Base-by-base conservation (phyloP, 2,113 vertebrate species). In the Scatophagus argus region DNA sequence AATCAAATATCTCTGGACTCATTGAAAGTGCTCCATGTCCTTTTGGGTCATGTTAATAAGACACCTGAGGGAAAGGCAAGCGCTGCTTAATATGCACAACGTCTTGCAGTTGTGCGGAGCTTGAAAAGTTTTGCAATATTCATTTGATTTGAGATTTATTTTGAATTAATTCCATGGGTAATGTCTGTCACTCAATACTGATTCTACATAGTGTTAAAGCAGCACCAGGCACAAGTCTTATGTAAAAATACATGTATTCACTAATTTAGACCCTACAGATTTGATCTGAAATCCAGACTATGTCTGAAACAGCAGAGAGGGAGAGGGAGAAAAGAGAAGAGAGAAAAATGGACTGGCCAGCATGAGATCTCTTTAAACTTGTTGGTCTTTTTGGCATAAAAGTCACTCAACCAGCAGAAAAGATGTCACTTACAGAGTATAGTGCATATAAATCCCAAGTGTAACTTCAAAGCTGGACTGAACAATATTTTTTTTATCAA, bases 131-230 rank as follows among this genome's bases (percentile, higher is more conserved):
- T 23, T 62, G 25, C 46, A 76, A 65, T 71, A 77, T 84, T 82
- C 2, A 84, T 86, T 66, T 77, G 67, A 27, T 47, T 49, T 31
- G 64, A 77, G 83, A 66, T 41, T 54, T 71, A 36, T 59, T 82
- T 67, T 43, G 23, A 78, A 55, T 41, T 38, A 8, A 41, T 66
- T 61, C 10, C 38, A 23, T 0, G n/a, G 54, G 16, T 59, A 23
- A 25, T 5, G 63, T 47, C 19, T 70, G 68, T 69, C 56, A 7
- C 47, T 80, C 16, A 54, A 1, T 21, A 19, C 31, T 41, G 17
- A 67, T 38, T 63, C 36, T 29, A n/a, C 51, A 25, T 1, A 14
- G 29, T 43, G 55, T 56, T 71, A 32, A 41, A 78, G 46, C 63
- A 16, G 17, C 51, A 38, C 23, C 21, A 23, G 36, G 19, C 11